phyloP scores from a whole-genome alignment of 2,113 vertebrate genomes.

The Leuciscus idus region DNA sequence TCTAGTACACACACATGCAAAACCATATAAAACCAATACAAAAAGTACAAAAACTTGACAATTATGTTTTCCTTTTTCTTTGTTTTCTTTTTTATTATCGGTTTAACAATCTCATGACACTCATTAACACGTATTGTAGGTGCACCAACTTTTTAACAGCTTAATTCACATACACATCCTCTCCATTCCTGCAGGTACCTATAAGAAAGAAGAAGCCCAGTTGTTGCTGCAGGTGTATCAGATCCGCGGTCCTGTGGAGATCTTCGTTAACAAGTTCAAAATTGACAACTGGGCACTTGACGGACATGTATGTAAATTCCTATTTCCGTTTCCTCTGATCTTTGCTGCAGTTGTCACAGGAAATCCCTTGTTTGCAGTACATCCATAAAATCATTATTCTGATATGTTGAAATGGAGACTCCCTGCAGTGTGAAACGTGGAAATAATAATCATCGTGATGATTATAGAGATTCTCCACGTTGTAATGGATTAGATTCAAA shows the following conservation, averaged over 20 bases:
- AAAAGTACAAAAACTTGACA: background rate
- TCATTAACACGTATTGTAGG: background rate
- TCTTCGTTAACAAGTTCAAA: constrained; percentile 94
- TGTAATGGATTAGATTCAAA: constrained; percentile 19
- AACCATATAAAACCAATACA: background rate
- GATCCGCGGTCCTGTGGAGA: constrained; percentile 89
- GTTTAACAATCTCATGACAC: background rate
- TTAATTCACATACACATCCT: background rate
- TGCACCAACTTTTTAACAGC: too few relatives aligned
- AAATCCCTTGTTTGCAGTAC: background rate
- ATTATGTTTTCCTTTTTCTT: background rate
- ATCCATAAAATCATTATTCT: background rate
- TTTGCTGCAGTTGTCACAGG: background rate
- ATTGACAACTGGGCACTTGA: constrained; percentile 95
- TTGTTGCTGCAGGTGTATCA: constrained; percentile 94
- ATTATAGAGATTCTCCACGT: background rate
- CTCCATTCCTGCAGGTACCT: constrained; percentile 78
- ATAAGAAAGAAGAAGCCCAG: constrained; percentile 92
- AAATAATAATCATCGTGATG: constrained; percentile 13
- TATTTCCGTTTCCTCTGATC: background rate
- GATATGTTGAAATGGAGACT: background rate
- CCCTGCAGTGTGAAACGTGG: constrained; percentile 4
- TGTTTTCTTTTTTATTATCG: too few relatives aligned
- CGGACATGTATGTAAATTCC: constrained; percentile 85
- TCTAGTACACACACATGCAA: background rate